Percentiles rank a stretch among this genome's conserved stretches.
phyloP scores from a whole-genome alignment of 2,113 vertebrate genomes.

The Dicentrarchus labrax region DNA sequence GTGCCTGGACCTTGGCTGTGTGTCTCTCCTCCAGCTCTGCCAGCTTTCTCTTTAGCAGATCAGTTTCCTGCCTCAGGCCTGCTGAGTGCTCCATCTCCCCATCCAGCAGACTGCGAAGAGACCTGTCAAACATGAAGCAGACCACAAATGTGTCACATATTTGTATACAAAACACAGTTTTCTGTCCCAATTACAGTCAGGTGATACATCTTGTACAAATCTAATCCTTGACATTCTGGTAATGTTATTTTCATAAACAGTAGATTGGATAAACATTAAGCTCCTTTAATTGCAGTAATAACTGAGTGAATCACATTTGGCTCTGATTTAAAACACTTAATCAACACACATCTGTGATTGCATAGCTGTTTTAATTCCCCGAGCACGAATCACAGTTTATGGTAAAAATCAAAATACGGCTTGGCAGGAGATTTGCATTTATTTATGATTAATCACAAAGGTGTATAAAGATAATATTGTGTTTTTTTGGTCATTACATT shows the following conservation, averaged over 20 bases:
- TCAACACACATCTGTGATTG: slow-evolving; percentile 48
- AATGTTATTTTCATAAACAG: slow-evolving; percentile 29
- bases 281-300: slow-evolving; percentile 42
- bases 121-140: slow-evolving; percentile 80
- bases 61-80: slow-evolving; percentile 91
- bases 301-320: slow-evolving; percentile 15
- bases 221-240: background rate
- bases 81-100: slow-evolving; percentile 98
- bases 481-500: slow-evolving; percentile 3
- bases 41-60: slow-evolving; percentile 88
- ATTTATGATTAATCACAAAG: slow-evolving; percentile 29
- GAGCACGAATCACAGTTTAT: slow-evolving; percentile 40
- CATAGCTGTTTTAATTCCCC: slow-evolving; percentile 25
- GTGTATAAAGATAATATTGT: background rate
- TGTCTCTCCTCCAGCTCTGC: slow-evolving; percentile 94
- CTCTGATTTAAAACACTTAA: slow-evolving; percentile 37
- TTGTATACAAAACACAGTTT: background rate
- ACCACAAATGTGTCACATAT: slow-evolving; percentile 6
- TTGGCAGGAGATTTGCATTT: slow-evolving; percentile 28
- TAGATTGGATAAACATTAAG: slow-evolving; percentile 34
- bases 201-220: too few relatives aligned
- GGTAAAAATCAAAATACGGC: slow-evolving; percentile 21
- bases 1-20: slow-evolving; percentile 89
- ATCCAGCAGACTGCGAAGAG: slow-evolving; percentile 93
- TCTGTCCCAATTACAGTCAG: too few relatives aligned